phyloP scores from a whole-genome alignment of 2,888 invertebrate genomes.

The Homarus gammarus region DNA sequence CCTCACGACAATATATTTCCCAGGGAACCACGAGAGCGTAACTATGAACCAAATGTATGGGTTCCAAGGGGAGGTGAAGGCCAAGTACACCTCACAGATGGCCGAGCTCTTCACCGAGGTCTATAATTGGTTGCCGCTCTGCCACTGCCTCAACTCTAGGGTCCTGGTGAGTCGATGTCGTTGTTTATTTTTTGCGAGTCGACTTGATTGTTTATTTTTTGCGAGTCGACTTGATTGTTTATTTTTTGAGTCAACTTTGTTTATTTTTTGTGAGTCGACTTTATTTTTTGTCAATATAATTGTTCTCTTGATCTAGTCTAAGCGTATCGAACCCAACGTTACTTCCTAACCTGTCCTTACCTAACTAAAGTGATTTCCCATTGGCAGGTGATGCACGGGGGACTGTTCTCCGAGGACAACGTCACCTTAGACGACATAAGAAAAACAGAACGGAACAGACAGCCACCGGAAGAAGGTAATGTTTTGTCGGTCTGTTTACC shows the following conservation, averaged over 20 bases:
- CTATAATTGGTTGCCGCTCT: conserved; percentile 97
- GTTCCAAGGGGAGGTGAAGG: conserved; percentile 98
- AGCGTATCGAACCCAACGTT: no score
- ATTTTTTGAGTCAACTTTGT: no score
- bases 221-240: no score
- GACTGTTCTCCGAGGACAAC: conserved; percentile 93
- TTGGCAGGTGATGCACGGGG: conserved; percentile 91
- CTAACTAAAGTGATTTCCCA: background rate
- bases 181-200: background rate
- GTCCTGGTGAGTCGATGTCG: background rate
- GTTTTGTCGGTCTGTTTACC: no score
- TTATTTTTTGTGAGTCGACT: no score
- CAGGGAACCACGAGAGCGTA: conserved; percentile 81
- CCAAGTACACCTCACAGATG: conserved; percentile 97
- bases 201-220: background rate
- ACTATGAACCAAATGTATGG: conserved; percentile 99
- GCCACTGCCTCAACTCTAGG: conserved; percentile 94
- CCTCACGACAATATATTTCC: no score
- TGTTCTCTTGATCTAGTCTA: no score
- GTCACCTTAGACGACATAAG: conserved; percentile 96
- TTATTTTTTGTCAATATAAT: no score
- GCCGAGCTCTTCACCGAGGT: conserved; percentile 98
- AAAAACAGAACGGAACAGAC: conserved; percentile 92
- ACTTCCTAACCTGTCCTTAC: background rate
- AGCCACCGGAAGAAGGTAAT: conserved; percentile 94